Conservation (phyloP, 2,888 invertebrate species). For the Drosophila parthenogenetica region DNA sequence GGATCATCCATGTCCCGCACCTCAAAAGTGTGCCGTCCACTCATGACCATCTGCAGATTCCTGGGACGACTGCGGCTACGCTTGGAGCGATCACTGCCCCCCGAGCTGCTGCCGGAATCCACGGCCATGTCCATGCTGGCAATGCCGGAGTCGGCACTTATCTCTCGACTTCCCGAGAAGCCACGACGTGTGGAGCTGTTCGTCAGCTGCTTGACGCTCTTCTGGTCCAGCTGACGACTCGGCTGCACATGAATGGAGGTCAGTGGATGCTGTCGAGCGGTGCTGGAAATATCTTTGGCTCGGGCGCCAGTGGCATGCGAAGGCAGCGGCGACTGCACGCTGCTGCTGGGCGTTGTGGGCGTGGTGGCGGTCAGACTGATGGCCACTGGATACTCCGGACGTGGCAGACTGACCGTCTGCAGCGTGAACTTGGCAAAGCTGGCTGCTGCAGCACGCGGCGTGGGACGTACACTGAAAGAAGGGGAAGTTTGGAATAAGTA, state of each 20-base stretch:
- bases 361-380: conserved; percentile 83
- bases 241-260: conserved; percentile 74
- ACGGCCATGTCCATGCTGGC: conserved; percentile 84
- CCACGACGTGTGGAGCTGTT: conserved; percentile 89
- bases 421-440: conserved; percentile 87
- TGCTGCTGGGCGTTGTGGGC: conserved; percentile 77
- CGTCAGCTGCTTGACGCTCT: conserved; percentile 90
- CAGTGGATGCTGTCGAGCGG: conserved; percentile 61
- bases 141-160: conserved; percentile 85
- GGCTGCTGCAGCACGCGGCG: conserved; percentile 83
- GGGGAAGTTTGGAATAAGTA: not conserved
- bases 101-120: conserved; percentile 71
- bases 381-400: conserved; percentile 89
- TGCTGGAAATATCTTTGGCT: conserved; percentile 64
- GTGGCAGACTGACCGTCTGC: conserved; percentile 90
- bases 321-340: conserved; percentile 69
- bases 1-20: conserved; percentile 88
- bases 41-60: conserved; percentile 91
- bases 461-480: conserved; percentile 82
- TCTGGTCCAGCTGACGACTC: conserved; percentile 87
- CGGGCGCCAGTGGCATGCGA: conserved; percentile 61
- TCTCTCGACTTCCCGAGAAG: conserved; percentile 84
- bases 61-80: conserved; percentile 87
- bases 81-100: conserved; percentile 71
- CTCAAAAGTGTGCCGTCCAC: conserved; percentile 90